Evolutionary conservation across 1,140 invertebrate species (phyloP), one percentile per base, ranked within the genome.

Genomic region (Leptinotarsa lineolata): DNA sequence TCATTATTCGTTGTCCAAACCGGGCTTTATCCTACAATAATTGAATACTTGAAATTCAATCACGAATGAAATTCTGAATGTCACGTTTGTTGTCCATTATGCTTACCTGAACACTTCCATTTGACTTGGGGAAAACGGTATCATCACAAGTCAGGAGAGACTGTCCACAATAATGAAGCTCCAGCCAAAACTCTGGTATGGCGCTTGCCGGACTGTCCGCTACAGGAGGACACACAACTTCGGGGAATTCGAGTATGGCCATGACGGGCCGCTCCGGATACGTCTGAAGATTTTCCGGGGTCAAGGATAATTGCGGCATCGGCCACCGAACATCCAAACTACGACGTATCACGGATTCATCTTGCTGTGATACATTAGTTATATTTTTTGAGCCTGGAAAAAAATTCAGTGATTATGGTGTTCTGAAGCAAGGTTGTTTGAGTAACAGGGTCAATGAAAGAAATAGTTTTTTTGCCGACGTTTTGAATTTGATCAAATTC

Each of bases 251-350:
- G 45, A 94, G 78, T 1, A 89, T 91, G 1, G 91, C 91, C 59
- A 88, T 89, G 64, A 95, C 91, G 4, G 91, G 88, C 65, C 87
- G 84, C 76, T 89, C 90, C 6, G 93, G 93, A 84, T 94, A 94
- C n/a, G 93, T 94, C 72, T 89, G 88, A 24, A 94, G 89, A 66
- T 90, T 88, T 78, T 92, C 90, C 0, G 92, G 92, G 68, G 90
- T 91, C 30, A 94, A 85, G 16, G 87, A 88, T 69, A 95, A 83
- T 73, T 89, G 90, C 2, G 91, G 91, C 54, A 86, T 88, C 3
- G 93, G 93, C 93, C 93, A 95, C 85, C 91, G 87, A 16, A 95
- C 93, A 74, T 94, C 92, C 74, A 92, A 86, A 72, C 87, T 88
- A 81, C 88, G 88, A 46, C 87, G 86, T 59, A 87, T 85, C 79